phyloP scores from a whole-genome alignment of 2,113 vertebrate species.

The Baryphthengus martii region DNA sequence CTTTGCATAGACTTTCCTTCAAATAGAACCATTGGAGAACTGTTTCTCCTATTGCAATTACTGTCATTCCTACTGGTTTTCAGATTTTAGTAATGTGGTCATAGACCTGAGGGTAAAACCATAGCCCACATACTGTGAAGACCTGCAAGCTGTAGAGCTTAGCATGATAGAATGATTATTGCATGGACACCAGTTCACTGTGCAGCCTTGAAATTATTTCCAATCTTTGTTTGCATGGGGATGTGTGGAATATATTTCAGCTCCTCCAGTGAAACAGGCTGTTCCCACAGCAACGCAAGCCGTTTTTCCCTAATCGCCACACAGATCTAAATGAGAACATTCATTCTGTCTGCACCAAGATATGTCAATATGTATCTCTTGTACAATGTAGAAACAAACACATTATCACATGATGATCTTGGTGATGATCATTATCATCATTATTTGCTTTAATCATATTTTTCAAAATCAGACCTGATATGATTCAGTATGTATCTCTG shows the following conservation, averaged over 20 bases:
- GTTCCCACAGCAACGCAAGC: neutral
- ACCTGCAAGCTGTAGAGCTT: neutral
- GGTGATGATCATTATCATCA: rapidly evolving
- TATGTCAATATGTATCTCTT: neutral
- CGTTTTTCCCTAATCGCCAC: neutral
- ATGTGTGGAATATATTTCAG: neutral
- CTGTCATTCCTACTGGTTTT: neutral
- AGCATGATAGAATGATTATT: neutral
- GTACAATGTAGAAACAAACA: neutral
- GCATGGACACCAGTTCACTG: neutral
- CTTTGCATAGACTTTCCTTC: neutral
- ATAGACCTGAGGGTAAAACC: neutral
- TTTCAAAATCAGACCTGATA: neutral
- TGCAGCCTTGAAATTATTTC: neutral
- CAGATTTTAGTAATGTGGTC: rapidly evolving
- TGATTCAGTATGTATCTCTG: neutral
- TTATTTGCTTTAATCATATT: neutral
- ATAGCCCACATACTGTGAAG: neutral
- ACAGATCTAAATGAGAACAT: neutral
- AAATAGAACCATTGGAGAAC: neutral
- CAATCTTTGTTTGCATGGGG: neutral
- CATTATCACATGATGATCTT: neutral
- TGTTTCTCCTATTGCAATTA: neutral
- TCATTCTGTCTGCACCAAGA: neutral
- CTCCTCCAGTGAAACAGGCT: neutral